These are phyloP conservation scores for Polyodon spathula DNA, from an alignment of 2,113 vertebrate genomes.

Conservation along the genomic window DNA sequence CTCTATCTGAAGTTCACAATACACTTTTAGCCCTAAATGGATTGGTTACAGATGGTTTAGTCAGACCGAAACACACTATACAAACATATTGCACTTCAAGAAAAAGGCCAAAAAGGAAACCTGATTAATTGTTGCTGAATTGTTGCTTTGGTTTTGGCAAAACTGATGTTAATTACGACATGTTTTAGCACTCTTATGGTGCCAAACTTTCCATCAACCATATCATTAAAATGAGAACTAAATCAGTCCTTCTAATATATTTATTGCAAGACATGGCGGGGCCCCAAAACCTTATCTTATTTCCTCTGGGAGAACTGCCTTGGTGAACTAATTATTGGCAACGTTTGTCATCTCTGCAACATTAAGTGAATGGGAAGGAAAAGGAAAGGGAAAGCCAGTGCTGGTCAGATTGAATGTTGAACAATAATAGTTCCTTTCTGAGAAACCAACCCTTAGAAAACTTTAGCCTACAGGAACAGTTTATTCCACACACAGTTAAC, in stretches of 20 bases:
- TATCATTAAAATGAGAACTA: constrained; percentile 10
- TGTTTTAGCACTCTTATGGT: constrained; percentile 11
- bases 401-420: constrained; percentile 5
- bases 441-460: neutral
- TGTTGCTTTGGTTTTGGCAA: constrained; percentile 14
- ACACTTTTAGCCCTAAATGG: too few relatives aligned
- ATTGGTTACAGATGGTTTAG: too few relatives aligned
- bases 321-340: constrained; percentile 46
- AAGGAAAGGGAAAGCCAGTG: neutral
- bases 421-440: constrained; percentile 14
- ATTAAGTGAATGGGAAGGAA: neutral
- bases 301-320: constrained; percentile 27
- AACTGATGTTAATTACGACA: neutral
- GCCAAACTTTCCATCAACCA: constrained; percentile 17
- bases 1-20: too few relatives aligned
- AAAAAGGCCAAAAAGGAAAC: neutral
- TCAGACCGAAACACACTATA: too few relatives aligned
- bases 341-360: constrained; percentile 1
- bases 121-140: constrained; percentile 7
- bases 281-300: constrained; percentile 36
- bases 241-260: constrained; percentile 8
- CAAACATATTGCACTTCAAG: too few relatives aligned
- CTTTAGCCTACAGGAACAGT: neutral
- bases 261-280: constrained; percentile 15
- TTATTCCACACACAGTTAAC: too few relatives aligned